phyloP scores from a whole-genome alignment of 2,888 invertebrate species.

The Drosophila recens region DNA sequence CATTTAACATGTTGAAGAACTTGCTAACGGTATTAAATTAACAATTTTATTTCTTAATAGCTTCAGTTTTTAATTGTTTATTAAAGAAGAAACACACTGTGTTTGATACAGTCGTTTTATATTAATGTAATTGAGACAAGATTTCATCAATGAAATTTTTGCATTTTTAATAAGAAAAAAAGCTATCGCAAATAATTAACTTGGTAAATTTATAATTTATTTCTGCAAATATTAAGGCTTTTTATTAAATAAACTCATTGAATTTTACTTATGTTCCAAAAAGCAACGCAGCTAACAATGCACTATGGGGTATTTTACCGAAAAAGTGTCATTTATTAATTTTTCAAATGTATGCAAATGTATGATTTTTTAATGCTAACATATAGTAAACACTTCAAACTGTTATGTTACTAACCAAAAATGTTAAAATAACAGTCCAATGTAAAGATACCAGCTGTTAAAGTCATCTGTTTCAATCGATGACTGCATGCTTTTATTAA shows the following conservation, averaged over 20 bases:
- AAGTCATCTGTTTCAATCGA: no score
- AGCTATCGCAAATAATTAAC: not conserved
- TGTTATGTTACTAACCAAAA: no score
- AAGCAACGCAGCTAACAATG: no score
- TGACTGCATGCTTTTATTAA: no score
- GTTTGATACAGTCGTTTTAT: not conserved
- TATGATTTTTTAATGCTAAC: no score
- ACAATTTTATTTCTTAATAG: constrained; percentile 29
- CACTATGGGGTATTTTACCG: no score
- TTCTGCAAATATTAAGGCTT: not conserved
- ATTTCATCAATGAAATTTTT: not conserved
- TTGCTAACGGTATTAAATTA: constrained; percentile 24
- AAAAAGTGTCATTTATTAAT: no score
- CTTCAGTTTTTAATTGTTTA: constrained; percentile 10
- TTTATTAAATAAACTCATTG: not conserved
- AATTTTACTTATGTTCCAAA: no score
- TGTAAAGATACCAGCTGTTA: no score
- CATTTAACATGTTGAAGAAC: constrained; percentile 34
- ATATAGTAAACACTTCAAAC: no score
- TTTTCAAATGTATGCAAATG: no score
- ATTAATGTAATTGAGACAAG: not conserved
- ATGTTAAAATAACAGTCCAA: no score
- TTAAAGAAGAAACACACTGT: not conserved
- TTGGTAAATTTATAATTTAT: not conserved
- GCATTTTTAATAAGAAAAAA: not conserved